Base-by-base conservation (phyloP, 2,113 vertebrate genomes). In the Rutilus rutilus region DNA sequence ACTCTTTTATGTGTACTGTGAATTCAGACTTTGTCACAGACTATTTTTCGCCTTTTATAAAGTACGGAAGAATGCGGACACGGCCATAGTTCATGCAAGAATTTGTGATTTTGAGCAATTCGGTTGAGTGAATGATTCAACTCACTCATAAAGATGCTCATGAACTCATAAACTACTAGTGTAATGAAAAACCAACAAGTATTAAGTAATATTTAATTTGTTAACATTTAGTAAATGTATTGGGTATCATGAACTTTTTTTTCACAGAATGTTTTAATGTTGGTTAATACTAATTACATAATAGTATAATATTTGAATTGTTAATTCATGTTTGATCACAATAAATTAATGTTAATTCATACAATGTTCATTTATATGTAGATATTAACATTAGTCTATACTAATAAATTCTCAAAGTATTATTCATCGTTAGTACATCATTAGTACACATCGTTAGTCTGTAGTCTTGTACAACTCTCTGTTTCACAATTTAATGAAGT, bases 1-100 rank as follows among this genome's bases (percentile, higher is more conserved):
- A 15, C 0, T 52, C 4, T 52, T 52, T 52, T 52, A 17, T 52
- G 5, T 17, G 15, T 52, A 52, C 50, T 52, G 50, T 52, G 50
- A 42, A 42, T 42, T 42, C 39, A 14, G 47, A 50, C 47, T 14
- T 47, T 47, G 45, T 17, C 15, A 6, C 50, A 52, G 4, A 52
- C 50, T 52, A 15, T 19, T 19, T 52, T 47, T 47, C 11, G 3
- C 45, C 11, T 47, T 12, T 4, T 47, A 47, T 47, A 12, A 12
- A 47, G 10, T 45, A 45, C 10, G 11, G 45, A 3, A 47, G 39
- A 9, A 42, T 42, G 1, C 1, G 6, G 6, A 50, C 47, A 0
- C 0, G 4, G 14, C 14, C 50, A 52, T 84, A 57, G 84, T 90
- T 85, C 90, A 85, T 77, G 67, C 19, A 78, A 82, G 80, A 85